phyloP scores from a whole-genome alignment of 2,113 vertebrate genomes.

The Aplodontia rufa region DNA sequence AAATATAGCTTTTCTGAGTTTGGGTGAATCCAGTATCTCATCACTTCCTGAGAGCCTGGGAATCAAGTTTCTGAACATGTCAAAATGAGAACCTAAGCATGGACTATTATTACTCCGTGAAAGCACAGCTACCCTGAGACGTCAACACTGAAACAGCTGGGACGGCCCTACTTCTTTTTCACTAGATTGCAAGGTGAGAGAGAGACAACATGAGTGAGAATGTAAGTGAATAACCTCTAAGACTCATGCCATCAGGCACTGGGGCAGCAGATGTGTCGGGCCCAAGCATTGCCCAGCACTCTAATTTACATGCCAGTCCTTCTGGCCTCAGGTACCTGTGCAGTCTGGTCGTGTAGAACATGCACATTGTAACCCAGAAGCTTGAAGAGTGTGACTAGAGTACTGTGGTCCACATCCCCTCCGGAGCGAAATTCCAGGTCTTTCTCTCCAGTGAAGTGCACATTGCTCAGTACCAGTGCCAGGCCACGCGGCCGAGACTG shows the following conservation, averaged over 20 bases:
- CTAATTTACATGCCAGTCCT: neutral
- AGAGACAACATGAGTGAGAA: neutral
- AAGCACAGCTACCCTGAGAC: neutral
- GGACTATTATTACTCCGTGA: neutral
- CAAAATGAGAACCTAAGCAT: neutral
- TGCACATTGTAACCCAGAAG: slow-evolving; percentile 90
- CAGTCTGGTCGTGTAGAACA: slow-evolving; percentile 87
- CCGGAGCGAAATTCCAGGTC: slow-evolving; percentile 93
- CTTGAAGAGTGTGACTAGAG: slow-evolving; percentile 90
- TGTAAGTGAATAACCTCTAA: neutral
- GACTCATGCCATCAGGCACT: neutral
- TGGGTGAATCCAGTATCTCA: neutral
- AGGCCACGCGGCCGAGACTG: slow-evolving; percentile 90
- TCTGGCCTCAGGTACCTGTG: slow-evolving; percentile 85
- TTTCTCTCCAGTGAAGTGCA: slow-evolving; percentile 88
- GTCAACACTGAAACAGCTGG: neutral
- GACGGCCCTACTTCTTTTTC: neutral
- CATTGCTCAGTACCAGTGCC: slow-evolving; percentile 94
- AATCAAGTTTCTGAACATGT: neutral
- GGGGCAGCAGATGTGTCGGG: neutral
- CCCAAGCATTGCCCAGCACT: neutral
- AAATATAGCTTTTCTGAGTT: neutral
- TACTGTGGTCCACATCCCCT: slow-evolving; percentile 92
- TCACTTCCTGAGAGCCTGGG: neutral
- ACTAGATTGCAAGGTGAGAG: neutral